These are phyloP conservation scores for Anthrax anthrax DNA, from an alignment of 2,888 invertebrate species.

Conservation along the genomic window DNA sequence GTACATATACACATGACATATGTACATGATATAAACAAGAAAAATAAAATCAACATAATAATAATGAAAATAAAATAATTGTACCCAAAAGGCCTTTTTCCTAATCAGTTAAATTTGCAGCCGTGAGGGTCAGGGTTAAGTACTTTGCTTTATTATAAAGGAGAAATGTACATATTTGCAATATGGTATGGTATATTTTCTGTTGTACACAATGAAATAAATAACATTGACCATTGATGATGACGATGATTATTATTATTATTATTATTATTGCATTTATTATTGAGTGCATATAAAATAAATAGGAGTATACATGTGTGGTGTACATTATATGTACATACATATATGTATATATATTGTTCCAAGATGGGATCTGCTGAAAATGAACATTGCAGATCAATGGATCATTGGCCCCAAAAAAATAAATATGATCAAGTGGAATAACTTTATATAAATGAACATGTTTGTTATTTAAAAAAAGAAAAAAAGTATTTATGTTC, in stretches of 20 bases:
- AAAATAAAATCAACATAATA: neutral
- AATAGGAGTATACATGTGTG: no score
- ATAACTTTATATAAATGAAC: no score
- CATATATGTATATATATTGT: neutral
- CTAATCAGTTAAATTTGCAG: constrained; percentile 5
- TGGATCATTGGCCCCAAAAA: neutral
- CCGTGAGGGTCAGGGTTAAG: constrained; percentile 8
- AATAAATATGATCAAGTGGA: neutral
- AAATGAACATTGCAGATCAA: neutral
- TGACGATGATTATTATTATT: no score
- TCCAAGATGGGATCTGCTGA: neutral
- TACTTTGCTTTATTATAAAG: constrained; percentile 1
- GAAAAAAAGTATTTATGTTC: no score
- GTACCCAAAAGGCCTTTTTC: neutral
- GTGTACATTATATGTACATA: neutral
- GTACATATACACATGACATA: no score
- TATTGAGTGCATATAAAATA: no score
- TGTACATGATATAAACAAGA: neutral
- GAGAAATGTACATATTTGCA: no score
- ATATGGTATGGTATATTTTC: no score
- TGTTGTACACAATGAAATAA: neutral
- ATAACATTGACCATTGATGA: neutral
- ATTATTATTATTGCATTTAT: no score
- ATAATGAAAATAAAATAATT: neutral
- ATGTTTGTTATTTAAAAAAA: no score